These are phyloP conservation scores for Brachionus rubens DNA, from an alignment of 1,140 invertebrate species.

Conservation along the genomic window DNA sequence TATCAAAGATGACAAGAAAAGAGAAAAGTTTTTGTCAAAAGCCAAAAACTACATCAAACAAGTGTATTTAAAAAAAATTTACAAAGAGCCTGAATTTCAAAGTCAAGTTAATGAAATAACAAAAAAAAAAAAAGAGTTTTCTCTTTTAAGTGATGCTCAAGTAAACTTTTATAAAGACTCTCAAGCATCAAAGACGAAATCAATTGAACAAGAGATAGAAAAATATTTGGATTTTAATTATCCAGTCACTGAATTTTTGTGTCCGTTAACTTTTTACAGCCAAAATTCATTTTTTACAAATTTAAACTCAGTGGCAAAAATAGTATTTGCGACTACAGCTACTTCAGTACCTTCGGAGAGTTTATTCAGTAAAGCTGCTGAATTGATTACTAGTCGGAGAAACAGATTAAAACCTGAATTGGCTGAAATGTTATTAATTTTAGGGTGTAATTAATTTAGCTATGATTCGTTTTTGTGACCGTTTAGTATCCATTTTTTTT, in stretches of 20 bases:
- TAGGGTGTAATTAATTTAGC: no score
- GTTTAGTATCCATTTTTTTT: no score
- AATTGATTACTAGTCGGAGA: not conserved
- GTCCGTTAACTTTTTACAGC: not conserved
- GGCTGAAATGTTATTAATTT: no score
- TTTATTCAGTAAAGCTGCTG: not conserved
- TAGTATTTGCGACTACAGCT: not conserved
- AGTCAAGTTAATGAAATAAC: not conserved
- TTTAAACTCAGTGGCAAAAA: not conserved
- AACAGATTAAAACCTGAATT: not conserved
- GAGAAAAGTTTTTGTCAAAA: not conserved
- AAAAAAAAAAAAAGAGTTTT: slow-evolving; percentile 7
- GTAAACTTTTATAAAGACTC: not conserved
- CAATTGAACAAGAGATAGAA: not conserved
- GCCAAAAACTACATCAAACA: not conserved
- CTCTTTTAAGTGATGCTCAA: not conserved
- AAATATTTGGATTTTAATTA: slow-evolving; percentile 12
- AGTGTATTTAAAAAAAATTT: not conserved
- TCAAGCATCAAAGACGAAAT: not conserved
- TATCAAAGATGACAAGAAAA: not conserved
- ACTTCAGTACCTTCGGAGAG: not conserved
- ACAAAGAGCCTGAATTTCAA: not conserved
- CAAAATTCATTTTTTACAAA: not conserved
- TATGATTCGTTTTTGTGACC: no score
- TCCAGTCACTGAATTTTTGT: not conserved